Conservation (phyloP, 2,888 invertebrate genomes). For the Lithophane ornitopus region DNA sequence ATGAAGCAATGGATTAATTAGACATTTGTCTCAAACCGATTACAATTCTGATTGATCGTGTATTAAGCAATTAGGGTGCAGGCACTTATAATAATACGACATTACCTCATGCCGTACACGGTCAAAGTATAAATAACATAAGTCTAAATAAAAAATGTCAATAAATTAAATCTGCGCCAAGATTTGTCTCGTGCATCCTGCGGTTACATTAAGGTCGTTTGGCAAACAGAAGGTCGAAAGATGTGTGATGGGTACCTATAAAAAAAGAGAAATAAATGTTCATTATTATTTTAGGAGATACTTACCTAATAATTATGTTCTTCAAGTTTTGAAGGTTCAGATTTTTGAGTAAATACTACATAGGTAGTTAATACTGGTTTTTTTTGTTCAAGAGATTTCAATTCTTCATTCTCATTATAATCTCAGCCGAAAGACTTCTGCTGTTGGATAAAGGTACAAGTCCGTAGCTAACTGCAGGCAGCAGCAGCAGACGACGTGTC, state of each 20-base stretch:
- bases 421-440: too few relatives aligned
- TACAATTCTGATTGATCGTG: too few relatives aligned
- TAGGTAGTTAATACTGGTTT: not conserved
- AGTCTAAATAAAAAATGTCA: not conserved
- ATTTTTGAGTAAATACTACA: not conserved
- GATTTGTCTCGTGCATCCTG: conserved; percentile 14
- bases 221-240: conserved; percentile 32
- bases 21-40: too few relatives aligned
- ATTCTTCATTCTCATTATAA: not conserved
- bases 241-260: not conserved
- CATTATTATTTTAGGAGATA: not conserved
- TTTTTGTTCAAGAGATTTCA: not conserved
- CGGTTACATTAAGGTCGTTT: conserved; percentile 13
- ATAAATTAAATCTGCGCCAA: conserved; percentile 17
- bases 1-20: too few relatives aligned
- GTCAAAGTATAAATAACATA: too few relatives aligned
- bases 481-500: too few relatives aligned
- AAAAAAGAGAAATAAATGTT: not conserved
- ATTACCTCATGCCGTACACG: too few relatives aligned
- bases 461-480: too few relatives aligned
- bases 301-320: not conserved
- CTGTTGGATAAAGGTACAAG: not conserved
- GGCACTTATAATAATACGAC: too few relatives aligned
- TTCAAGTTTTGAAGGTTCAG: not conserved
- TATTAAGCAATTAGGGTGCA: too few relatives aligned